Evolutionary conservation across 2,888 invertebrate species (phyloP).

Genomic region (Argyresthia goedartella): DNA sequence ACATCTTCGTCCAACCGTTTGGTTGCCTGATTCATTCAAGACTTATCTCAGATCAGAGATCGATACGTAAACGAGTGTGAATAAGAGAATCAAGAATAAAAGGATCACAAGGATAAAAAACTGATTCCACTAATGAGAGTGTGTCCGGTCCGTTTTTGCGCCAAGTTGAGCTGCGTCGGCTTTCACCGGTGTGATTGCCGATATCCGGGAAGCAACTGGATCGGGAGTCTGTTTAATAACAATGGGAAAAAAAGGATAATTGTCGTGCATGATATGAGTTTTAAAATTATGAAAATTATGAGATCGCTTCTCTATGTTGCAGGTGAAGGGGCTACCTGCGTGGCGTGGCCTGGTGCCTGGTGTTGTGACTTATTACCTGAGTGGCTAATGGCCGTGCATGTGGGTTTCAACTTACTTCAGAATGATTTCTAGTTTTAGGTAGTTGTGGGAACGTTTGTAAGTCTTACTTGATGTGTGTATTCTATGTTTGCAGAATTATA

Average conservation of each 20-base stretch:
- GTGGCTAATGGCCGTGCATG: no score
- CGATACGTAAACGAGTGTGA: not conserved
- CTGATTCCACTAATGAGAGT: conserved; percentile 26
- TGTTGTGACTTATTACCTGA: not conserved
- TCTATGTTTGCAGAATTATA: no score
- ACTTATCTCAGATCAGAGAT: no score
- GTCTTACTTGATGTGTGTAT: no score
- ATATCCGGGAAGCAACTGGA: conserved; percentile 61
- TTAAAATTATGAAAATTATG: conserved; percentile 25
- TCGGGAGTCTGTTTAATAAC: conserved; percentile 42
- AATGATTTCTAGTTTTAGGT: no score
- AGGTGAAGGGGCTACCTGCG: conserved; percentile 14
- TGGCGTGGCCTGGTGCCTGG: not conserved
- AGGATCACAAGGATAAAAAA: not conserved
- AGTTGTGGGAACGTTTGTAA: no score
- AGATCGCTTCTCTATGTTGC: conserved; percentile 18
- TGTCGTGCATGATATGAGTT: conserved; percentile 39
- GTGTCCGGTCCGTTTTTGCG: conserved; percentile 33
- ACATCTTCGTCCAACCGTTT: not conserved
- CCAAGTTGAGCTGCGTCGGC: conserved; percentile 18
- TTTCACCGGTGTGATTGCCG: conserved; percentile 52
- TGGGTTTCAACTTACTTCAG: no score
- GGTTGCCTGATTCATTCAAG: not conserved
- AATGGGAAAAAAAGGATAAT: conserved; percentile 56
- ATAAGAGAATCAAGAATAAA: not conserved